Base-by-base conservation (phyloP, 2,888 invertebrate species). In the Eurytoma californica region DNA sequence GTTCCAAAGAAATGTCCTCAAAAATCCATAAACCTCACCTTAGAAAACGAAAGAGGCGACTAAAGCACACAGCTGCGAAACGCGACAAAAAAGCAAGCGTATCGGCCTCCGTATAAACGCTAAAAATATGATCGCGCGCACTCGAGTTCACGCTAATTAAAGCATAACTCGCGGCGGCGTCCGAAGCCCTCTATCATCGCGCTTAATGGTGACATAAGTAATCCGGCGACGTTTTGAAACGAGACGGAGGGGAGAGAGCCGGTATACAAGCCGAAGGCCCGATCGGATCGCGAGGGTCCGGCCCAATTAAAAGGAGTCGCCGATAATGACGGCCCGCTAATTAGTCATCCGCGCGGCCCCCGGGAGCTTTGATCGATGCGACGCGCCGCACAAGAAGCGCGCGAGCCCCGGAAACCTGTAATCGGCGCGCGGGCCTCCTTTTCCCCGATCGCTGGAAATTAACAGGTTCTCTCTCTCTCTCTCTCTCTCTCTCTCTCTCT, bases 121-220 rank as follows among this genome's bases (percentile, higher is more conserved):
- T 16, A 28, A 28, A 73, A 73, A 73, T 65, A 65, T 57, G 51
- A 65, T 47, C 55, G 63, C 9, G 18, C 30, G 39, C 55, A 53
- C 9, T 7, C 69, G n/a, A 69, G 63, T 66, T 28, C 49, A 5
- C 12, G 58, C 61, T 72, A 78, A 78, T 78, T 78, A 73, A 78
- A 78, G 67, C 68, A 78, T 72, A 72, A 72, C 68, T 78, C 61
- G 65, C 16, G 63, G 24, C 30, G 13, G 14, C 14, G 9, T 57
- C 20, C 53, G 20, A 53, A 55, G 28, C 55, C 16, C 55, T 55
- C 49, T 55, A 69, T 66, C 74, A 30, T 24, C 12, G 30, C 18
- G 7, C 58, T 70, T 60, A 75, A 79, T 79, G 75, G 49, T 66
- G 79, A 79, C 67, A 70, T 70, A 79, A 79, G 69, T 74, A 73